Conservation (phyloP, 2,113 vertebrate species). For the Amia ocellicauda region DNA sequence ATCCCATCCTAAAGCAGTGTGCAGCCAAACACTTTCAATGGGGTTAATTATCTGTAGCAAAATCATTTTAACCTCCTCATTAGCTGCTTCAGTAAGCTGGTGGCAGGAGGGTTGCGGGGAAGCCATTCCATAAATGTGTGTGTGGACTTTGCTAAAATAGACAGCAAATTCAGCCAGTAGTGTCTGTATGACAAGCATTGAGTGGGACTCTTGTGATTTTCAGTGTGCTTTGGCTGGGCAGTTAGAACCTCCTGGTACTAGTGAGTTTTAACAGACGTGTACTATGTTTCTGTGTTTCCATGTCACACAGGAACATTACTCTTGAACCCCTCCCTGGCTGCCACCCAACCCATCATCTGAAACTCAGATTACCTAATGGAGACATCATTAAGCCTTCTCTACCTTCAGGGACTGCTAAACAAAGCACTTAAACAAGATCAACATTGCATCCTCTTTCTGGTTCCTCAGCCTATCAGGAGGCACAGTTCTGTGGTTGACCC, state of each 20-base stretch:
- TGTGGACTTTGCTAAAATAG: background rate
- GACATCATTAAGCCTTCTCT: too few species aligned
- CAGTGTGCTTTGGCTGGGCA: background rate
- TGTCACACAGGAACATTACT: background rate
- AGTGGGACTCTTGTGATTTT: background rate
- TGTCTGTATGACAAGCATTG: background rate
- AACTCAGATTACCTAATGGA: too few species aligned
- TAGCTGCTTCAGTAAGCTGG: background rate
- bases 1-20: background rate
- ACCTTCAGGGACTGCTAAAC: too few species aligned
- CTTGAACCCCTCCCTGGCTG: too few species aligned
- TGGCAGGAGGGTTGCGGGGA: background rate
- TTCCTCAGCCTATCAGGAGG: too few species aligned
- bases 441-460: too few species aligned
- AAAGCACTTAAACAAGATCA: too few species aligned
- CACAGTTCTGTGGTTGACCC: too few species aligned
- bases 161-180: background rate
- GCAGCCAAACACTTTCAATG: background rate
- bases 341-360: too few species aligned
- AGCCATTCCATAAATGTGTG: too few species aligned
- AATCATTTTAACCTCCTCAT: background rate
- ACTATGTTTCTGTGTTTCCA: background rate
- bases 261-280: background rate
- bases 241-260: background rate
- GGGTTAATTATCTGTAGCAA: conserved; percentile 1